Evolutionary conservation across 2,888 invertebrate species (phyloP), one percentile per base, ranked within the genome.

Genomic region (Alloscopus bannaensis): DNA sequence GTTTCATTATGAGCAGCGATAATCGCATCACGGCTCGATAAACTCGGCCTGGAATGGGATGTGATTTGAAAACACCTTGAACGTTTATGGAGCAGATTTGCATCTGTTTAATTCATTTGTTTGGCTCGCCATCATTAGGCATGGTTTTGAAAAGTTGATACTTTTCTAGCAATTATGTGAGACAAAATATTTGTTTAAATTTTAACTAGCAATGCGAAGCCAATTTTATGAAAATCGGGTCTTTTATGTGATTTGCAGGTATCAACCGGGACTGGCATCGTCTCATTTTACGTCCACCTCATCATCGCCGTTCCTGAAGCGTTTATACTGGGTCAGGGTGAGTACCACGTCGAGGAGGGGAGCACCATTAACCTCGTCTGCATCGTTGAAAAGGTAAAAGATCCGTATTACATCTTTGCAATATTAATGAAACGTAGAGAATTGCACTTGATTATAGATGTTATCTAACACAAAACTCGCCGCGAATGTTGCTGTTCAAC

Each of bases 281-380:
- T 95, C 88, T 95, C 95, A 84, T 94, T 95, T 89, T 94, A 94
- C 89, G 95, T 95, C 87, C 94, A 94, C 89, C 91, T 96, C 87
- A 93, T 93, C 90, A 93, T 96, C 87, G 95, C 95, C 84, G 93
- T 94, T 87, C 95, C 96, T 68, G 95, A 95, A 89, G 95, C 95
- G 65, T 94, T 94, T 89, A 96, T 96, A 88, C 92, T 95, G 87
- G 94, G 94, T 83, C 90, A 91, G 65, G 94, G 94, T 85, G 95
- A 95, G 89, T 93, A 95, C 88, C 95, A 96, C 90, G 95, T 96
- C 80, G 95, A 95, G 89, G 92, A 94, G 87, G 95, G 95, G 87
- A 95, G 95, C 89, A 92, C 94, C 87, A 94, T 96, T 89, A 94
- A 92, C 89, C 92, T 96, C 87, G 94, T 94, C 86, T 96, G 95